Percentiles rank a stretch among this genome's conserved stretches.
Evolutionary conservation across 2,888 invertebrate species (phyloP).

Genomic region (Anoplius nigerrimus): DNA sequence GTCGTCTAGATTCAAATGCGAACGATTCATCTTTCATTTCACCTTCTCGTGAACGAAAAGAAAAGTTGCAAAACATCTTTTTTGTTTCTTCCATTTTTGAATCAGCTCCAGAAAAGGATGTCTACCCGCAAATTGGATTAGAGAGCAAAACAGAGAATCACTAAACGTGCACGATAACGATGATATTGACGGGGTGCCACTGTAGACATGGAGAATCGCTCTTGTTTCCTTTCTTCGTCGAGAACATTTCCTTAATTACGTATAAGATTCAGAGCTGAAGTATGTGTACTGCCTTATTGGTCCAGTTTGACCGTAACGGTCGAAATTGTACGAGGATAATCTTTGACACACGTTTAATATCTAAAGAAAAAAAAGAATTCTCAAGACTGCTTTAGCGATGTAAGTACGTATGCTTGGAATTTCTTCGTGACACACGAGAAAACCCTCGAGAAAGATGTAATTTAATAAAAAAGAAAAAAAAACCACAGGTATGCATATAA

Average conservation of each 20-base stretch:
- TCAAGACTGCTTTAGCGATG: constrained; percentile 54
- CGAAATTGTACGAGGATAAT: background rate
- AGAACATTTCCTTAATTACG: constrained; percentile 14
- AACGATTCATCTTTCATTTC: too few relatives aligned
- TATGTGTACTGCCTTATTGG: too few relatives aligned
- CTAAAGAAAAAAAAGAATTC: constrained; percentile 44
- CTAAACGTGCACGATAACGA: constrained; percentile 4
- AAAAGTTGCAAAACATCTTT: background rate
- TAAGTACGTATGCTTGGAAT: constrained; percentile 46
- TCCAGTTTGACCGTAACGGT: too few relatives aligned
- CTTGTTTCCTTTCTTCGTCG: too few relatives aligned
- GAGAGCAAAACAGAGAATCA: background rate
- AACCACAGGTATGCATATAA: constrained; percentile 39
- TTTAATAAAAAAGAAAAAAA: too few relatives aligned
- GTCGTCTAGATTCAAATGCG: too few relatives aligned
- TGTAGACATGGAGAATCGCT: background rate
- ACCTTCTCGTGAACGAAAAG: too few relatives aligned
- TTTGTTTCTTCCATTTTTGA: too few relatives aligned
- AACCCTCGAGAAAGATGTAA: background rate
- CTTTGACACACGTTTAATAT: constrained; percentile 42
- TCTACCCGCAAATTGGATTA: constrained; percentile 24
- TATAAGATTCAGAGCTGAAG: too few relatives aligned
- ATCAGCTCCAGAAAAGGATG: constrained; percentile 45
- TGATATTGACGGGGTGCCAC: background rate
- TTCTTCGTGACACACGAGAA: constrained; percentile 31